Percentiles rank a stretch among this genome's conserved stretches.
These are phyloP conservation scores for Prinia subflava DNA, from an alignment of 2,113 vertebrate species.

Conservation along the genomic window DNA sequence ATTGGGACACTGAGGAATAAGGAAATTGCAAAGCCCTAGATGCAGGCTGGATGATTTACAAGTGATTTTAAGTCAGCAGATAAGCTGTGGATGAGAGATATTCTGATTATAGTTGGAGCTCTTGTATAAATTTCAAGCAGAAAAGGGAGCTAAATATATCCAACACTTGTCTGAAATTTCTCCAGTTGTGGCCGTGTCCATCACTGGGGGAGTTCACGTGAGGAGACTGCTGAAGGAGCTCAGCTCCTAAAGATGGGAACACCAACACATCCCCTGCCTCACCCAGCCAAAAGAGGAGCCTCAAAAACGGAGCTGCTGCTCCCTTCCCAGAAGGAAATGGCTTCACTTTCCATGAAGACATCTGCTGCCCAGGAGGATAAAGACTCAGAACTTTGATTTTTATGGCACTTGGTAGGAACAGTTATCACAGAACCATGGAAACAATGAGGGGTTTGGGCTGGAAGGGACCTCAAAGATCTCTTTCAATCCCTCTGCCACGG, in stretches of 20 bases:
- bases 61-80: background rate
- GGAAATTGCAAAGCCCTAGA: background rate
- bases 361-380: background rate
- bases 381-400: background rate
- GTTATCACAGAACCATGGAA: accelerated
- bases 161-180: background rate
- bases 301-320: background rate
- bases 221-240: background rate
- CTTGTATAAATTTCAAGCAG: background rate
- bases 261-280: background rate
- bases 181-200: background rate
- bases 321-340: background rate
- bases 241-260: background rate
- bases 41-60: background rate
- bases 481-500: background rate
- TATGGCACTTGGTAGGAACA: background rate
- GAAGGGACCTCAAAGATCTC: background rate
- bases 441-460: background rate
- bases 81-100: conserved; percentile 13
- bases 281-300: background rate
- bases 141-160: background rate
- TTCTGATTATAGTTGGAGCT: background rate
- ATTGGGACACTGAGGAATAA: background rate
- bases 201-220: background rate
- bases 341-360: background rate